phyloP scores from a whole-genome alignment of 2,113 vertebrate genomes.

The Scytalopus superciliaris region DNA sequence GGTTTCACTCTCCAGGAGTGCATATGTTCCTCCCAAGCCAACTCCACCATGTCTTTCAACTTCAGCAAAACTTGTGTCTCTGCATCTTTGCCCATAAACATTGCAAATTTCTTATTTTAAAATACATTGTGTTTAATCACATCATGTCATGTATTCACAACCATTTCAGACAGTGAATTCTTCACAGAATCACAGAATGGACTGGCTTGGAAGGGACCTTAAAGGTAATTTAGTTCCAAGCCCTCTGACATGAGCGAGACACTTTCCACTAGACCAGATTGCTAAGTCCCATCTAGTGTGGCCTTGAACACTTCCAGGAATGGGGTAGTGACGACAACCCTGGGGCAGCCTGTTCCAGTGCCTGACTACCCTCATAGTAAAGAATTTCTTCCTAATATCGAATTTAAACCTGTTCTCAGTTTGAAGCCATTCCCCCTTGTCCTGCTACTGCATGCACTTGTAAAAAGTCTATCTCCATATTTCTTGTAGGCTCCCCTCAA shows the following conservation, averaged over 20 bases:
- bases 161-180: background rate
- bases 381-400: background rate
- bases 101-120: background rate
- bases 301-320: background rate
- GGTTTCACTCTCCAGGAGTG: background rate
- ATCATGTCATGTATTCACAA: background rate
- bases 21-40: background rate
- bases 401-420: background rate
- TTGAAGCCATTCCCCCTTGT: background rate
- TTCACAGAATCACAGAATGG: background rate
- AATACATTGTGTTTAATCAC: background rate
- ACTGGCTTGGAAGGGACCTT: background rate
- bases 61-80: background rate
- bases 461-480: background rate
- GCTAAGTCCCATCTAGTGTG: background rate
- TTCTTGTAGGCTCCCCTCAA: background rate
- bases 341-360: background rate
- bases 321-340: background rate
- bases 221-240: background rate
- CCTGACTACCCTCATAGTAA: background rate
- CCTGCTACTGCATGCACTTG: no score
- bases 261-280: fast-evolving
- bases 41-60: background rate
- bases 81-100: background rate
- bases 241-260: fast-evolving